Percentiles rank a stretch among this genome's conserved stretches.
Conservation (phyloP, 2,113 vertebrate genomes). For the Brevimyrus niger region DNA sequence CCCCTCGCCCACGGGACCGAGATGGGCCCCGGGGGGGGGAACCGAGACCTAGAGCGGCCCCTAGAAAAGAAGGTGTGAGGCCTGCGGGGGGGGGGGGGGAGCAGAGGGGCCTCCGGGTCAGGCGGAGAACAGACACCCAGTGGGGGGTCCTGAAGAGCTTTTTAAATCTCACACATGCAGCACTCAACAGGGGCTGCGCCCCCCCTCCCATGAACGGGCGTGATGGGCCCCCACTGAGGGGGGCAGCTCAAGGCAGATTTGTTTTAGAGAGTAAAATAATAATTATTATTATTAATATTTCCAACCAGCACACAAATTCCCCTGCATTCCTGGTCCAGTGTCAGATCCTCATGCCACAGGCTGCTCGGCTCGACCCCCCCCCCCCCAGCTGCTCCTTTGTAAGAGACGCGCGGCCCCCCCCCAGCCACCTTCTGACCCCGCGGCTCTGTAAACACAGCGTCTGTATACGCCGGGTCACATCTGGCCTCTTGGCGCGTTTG, state of each 20-base stretch:
- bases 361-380: background rate
- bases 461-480: slow-evolving; percentile 15
- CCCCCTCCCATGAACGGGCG: background rate
- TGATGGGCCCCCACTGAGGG: background rate
- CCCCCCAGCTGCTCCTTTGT: background rate
- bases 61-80: background rate
- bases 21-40: background rate
- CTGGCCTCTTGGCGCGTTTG: background rate
- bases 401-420: background rate
- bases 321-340: background rate
- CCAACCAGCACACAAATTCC: background rate
- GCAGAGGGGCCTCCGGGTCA: background rate
- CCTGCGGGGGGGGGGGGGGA: background rate
- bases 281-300: background rate
- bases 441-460: background rate
- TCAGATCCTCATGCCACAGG: background rate
- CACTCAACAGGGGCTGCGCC: background rate
- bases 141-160: background rate
- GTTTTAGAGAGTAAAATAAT: background rate
- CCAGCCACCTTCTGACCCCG: background rate
- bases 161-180: background rate
- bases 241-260: background rate
- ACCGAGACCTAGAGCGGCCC: background rate
- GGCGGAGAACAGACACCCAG: background rate
- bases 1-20: background rate